phyloP scores from a whole-genome alignment of 2,113 vertebrate species.

The Brachyhypopomus occidentalis region DNA sequence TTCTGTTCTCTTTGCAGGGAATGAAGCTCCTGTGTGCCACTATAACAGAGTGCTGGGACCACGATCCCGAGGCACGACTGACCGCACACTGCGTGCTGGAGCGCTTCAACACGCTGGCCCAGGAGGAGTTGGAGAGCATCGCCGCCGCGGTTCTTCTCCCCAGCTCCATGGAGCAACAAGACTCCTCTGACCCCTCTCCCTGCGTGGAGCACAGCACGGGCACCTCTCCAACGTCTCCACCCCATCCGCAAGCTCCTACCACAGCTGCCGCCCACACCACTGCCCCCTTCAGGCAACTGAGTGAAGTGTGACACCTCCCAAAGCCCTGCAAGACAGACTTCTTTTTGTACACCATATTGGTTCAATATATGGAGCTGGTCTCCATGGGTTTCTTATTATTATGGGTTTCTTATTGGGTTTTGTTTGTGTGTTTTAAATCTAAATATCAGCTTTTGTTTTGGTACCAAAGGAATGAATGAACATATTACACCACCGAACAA shows the following conservation, averaged over 20 bases:
- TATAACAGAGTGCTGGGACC: conserved; percentile 89
- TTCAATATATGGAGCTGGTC: conserved; percentile 68
- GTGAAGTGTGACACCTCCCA: conserved; percentile 47
- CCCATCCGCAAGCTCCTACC: conserved; percentile 2
- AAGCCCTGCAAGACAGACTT: conserved; percentile 38
- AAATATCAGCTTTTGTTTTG: conserved; percentile 29
- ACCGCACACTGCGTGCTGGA: conserved; percentile 89
- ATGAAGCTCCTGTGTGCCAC: conserved; percentile 85
- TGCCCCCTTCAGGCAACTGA: conserved; percentile 32
- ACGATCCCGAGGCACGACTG: conserved; percentile 89
- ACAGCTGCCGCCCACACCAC: conserved; percentile 37
- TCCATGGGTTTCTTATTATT: conserved; percentile 51
- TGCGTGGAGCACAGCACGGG: conserved; percentile 39
- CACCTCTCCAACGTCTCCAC: background rate
- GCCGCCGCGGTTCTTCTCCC: background rate
- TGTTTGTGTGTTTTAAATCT: background rate
- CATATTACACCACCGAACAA: conserved; percentile 37
- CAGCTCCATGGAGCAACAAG: conserved; percentile 38
- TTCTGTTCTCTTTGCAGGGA: conserved; percentile 69
- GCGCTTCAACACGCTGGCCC: conserved; percentile 78
- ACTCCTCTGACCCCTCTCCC: conserved; percentile 38
- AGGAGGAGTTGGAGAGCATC: conserved; percentile 63
- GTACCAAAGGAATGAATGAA: conserved; percentile 27
- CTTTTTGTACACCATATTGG: conserved; percentile 47
- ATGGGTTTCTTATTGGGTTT: too few relatives aligned